Evolutionary conservation across 53 echinoderm and acorn worm genomes (phyloP).

Genomic region (Pentamera pediparva): DNA sequence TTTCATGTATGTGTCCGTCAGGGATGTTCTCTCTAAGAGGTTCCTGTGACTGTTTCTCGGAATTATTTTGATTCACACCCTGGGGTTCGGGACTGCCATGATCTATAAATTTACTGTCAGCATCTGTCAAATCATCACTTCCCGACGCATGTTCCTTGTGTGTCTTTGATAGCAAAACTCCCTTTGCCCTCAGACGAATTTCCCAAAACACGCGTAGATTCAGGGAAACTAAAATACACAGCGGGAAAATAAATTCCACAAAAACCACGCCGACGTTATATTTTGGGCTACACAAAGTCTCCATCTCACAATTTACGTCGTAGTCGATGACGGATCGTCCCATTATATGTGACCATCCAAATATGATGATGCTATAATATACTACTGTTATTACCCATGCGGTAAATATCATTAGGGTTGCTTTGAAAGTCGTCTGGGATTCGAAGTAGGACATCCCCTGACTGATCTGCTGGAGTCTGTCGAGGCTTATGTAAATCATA

Average conservation of each 20-base stretch:
- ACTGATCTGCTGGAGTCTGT: constrained; percentile 51
- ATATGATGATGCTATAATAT: constrained; percentile 19
- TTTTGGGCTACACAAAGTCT: constrained; percentile 1
- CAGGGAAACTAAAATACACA: constrained; percentile 35
- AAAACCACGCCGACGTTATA: constrained; percentile 20
- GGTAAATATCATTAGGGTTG: constrained; percentile 1
- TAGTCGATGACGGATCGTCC: constrained; percentile 24
- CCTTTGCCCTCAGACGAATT: constrained; percentile 39
- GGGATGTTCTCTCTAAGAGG: too few species aligned
- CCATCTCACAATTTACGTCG: constrained; percentile 19
- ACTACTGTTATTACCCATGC: constrained; percentile 39
- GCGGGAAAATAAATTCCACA: constrained; percentile 55
- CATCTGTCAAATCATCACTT: too few species aligned
- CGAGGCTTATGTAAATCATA: constrained; percentile 67
- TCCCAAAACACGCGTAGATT: constrained; percentile 44
- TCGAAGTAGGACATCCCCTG: constrained; percentile 29
- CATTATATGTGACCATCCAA: constrained; percentile 15
- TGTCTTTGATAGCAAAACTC: background rate
- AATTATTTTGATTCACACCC: too few species aligned
- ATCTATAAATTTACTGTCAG: too few species aligned
- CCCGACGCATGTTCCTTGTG: background rate
- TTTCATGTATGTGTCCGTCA: too few species aligned
- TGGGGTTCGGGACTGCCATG: too few species aligned
- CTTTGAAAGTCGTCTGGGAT: constrained; percentile 30
- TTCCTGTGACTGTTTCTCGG: too few species aligned